phyloP scores from a whole-genome alignment of 2,113 vertebrate species.

The Mesocricetus auratus region DNA sequence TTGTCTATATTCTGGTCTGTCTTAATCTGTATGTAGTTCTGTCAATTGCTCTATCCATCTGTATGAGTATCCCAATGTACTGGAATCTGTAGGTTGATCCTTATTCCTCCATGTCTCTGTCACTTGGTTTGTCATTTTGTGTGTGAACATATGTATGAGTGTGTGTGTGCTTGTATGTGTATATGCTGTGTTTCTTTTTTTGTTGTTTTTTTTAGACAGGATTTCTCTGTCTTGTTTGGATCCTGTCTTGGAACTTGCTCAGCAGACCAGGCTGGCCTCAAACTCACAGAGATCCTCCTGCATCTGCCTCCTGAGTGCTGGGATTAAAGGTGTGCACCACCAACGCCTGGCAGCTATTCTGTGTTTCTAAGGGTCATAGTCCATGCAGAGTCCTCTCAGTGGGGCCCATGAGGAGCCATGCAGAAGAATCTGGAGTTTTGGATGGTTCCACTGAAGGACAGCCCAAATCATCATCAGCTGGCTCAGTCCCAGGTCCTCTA shows the following conservation, averaged over 20 bases:
- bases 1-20: background rate
- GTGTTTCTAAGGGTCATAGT: background rate
- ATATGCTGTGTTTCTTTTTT: background rate
- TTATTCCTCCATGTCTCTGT: conserved; percentile 18
- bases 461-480: background rate
- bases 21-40: background rate
- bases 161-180: background rate
- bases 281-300: too few relatives aligned
- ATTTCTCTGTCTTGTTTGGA: too few relatives aligned
- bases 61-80: background rate
- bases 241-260: too few relatives aligned
- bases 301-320: too few relatives aligned
- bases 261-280: too few relatives aligned
- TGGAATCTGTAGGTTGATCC: background rate
- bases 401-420: background rate
- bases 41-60: background rate
- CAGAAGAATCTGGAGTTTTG: conserved; percentile 29
- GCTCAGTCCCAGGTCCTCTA: background rate
- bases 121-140: background rate
- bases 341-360: too few relatives aligned
- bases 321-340: too few relatives aligned
- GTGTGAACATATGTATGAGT: background rate
- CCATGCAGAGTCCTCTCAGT: conserved; percentile 37
- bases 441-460: background rate
- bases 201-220: too few relatives aligned